Percentiles rank a stretch among this genome's conserved stretches.
phyloP scores from a whole-genome alignment of 2,888 invertebrate species.

The Dicroscelio sp. region DNA sequence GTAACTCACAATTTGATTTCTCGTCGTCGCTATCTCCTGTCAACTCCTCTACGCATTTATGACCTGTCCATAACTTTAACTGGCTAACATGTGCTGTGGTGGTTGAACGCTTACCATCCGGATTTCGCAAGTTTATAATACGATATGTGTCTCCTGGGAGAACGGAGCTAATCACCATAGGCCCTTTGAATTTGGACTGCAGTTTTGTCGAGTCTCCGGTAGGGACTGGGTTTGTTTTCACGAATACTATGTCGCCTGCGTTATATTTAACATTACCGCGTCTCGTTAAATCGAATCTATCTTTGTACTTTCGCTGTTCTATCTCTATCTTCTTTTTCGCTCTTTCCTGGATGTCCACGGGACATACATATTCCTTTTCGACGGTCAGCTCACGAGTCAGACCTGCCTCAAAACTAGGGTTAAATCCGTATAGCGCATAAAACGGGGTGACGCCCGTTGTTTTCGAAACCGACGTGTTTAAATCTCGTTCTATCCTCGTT shows the following conservation, averaged over 20 bases:
- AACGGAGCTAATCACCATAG: background rate
- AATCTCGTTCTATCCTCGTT: background rate
- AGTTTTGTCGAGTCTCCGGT: slow-evolving; percentile 50
- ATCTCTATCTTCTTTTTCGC: background rate
- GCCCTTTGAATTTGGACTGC: background rate
- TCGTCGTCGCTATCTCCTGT: too few species aligned
- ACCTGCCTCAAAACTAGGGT: too few species aligned
- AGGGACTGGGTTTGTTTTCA: slow-evolving; percentile 21
- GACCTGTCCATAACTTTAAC: too few species aligned
- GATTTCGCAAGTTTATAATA: background rate
- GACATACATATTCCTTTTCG: too few species aligned
- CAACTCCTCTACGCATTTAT: too few species aligned
- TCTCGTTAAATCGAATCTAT: background rate
- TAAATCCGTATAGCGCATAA: slow-evolving; percentile 57
- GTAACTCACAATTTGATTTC: too few species aligned
- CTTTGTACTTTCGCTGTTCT: background rate
- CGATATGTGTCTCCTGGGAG: background rate
- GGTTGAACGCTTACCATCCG: background rate
- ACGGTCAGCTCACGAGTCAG: too few species aligned
- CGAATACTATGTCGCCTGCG: slow-evolving; percentile 60
- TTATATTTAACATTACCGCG: slow-evolving; percentile 46
- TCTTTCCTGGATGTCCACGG: too few species aligned
- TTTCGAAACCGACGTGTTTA: slow-evolving; percentile 32
- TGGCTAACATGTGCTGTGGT: too few species aligned
- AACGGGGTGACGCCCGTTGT: slow-evolving; percentile 58